A percentile compares a stretch with the other conserved stretches of the same genome.
These are phyloP conservation scores for Gymnocypris eckloni DNA, from an alignment of 2,797 vertebrate species.

Conservation along the genomic window DNA sequence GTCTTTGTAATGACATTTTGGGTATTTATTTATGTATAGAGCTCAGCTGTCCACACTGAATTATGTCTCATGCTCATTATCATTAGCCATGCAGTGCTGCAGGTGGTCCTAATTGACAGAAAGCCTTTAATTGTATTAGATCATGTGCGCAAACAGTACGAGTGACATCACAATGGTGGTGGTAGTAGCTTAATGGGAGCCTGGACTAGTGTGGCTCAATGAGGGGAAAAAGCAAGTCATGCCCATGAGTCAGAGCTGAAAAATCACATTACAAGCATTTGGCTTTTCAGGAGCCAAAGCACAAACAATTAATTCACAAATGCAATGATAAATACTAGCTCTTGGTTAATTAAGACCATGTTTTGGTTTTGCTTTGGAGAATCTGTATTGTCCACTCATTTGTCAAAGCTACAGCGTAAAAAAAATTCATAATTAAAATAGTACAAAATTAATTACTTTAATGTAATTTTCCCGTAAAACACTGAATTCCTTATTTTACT, in stretches of 20 bases:
- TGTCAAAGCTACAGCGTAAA: background rate
- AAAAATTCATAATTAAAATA: background rate
- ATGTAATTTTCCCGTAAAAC: background rate
- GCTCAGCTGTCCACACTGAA: background rate
- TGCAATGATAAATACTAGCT: background rate
- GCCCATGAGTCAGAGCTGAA: conserved; percentile 39
- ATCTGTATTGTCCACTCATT: background rate
- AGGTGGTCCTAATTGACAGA: conserved; percentile 36
- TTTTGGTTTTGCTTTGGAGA: background rate
- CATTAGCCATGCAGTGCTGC: conserved; percentile 14
- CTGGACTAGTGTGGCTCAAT: background rate
- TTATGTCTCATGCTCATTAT: background rate
- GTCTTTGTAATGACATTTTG: background rate
- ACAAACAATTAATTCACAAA: too few relatives aligned
- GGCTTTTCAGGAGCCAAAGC: background rate
- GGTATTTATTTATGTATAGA: background rate
- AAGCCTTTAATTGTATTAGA: conserved; percentile 48
- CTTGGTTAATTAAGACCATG: background rate
- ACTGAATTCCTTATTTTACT: background rate
- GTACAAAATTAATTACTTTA: background rate
- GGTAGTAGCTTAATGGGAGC: background rate
- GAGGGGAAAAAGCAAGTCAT: conserved; percentile 25
- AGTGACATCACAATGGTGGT: conserved; percentile 6
- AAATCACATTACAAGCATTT: background rate
- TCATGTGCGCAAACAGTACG: conserved; percentile 3